Base-by-base conservation (phyloP, 2,797 vertebrate species). In the Sebastes matsubarae region DNA sequence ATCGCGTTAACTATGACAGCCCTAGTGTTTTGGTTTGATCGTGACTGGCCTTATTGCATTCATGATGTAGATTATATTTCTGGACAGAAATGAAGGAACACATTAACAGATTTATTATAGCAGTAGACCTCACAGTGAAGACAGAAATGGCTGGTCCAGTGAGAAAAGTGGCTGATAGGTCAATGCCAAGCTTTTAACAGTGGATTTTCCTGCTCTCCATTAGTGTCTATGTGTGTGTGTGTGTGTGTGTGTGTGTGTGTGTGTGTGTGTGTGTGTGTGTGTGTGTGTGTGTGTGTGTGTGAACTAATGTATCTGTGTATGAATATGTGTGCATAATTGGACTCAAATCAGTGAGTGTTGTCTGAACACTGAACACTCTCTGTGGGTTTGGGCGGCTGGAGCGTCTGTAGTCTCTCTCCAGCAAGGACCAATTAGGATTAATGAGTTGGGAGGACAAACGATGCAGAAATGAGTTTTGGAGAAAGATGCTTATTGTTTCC, bases 361-460 rank as follows among this genome's bases (percentile, higher is more conserved):
- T 72, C 13, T 64, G 68, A 79, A 73, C 78, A 38, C 61, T 80
- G 80, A 74, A 24, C 27, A 22, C 55, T 75, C 75, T 68, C 59
- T 60, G 72, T 66, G 67, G 68, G 30, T 42, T 72, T 61, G 30
- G 13, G 55, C 20, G 29, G 69, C 80, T 65, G 69, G 18, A 69
- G 46, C 3, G 24, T 77, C 54, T 79, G 36, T 70, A n/a, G 50
- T 82, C 27, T 71, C 59, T 69, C 82, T 57, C 32, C 71, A 75
- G 27, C n/a, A 61, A 83, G 38, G 71, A 79, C 58, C 75, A 83
- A 85, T 79, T 87, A 79, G 69, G 66, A 77, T 81, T 78, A 81
- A 89, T 77, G 82, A 87, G 75, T 22, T 34, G 11, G 54, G 46
- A 84, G 76, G 67, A 80, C 64, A 85, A 74, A 80, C 74, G 69